Base-by-base conservation (phyloP, 2,113 vertebrate genomes). In the Centropristis striata region DNA sequence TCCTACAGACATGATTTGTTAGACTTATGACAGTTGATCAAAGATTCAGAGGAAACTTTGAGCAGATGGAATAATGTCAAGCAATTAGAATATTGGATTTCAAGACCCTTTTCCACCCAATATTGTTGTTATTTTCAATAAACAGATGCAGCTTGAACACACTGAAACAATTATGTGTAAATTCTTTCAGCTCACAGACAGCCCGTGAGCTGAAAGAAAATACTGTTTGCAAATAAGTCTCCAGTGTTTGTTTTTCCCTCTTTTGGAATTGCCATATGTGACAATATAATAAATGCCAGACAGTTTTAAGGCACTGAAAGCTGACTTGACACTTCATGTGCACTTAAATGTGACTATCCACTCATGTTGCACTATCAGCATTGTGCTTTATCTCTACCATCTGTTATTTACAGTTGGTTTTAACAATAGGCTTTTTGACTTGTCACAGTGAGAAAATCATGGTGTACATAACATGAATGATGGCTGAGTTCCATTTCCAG, bases 121-220 rank as follows among this genome's bases (percentile, higher is more conserved):
- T 67, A 78, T 71, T 63, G 71, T 27, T 85, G 71, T 84, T 79
- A 67, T 80, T 71, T 69, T 42, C 61, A 81, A 41, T 74, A 66
- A 79, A 65, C 81, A 75, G 54, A 76, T 63, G 59, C 63, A 61
- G 55, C 74, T 58, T 47, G 41, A 71, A 37, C 78, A 85, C 69
- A 27, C 64, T 71, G 79, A 80, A 85, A 67, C 68, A 68, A 78
- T 81, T 75, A 80, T 21, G 64, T 54, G 61, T 59, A 21, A 73
- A 68, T 77, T 21, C n/a, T 50, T 58, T 36, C 46, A 55, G 53
- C 70, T 78, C 57, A n/a, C 23, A 8, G 37, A n/a, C 58, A 27
- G 41, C 46, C 23, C 27, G 60, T 3, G 47, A 50, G 47, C 47
- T 21, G 4, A 50, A 50, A 65, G 42, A 25, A 46, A 37, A 74